Evolutionary conservation across 2,888 invertebrate genomes (phyloP).

Genomic region (Calliopum simillimum): DNA sequence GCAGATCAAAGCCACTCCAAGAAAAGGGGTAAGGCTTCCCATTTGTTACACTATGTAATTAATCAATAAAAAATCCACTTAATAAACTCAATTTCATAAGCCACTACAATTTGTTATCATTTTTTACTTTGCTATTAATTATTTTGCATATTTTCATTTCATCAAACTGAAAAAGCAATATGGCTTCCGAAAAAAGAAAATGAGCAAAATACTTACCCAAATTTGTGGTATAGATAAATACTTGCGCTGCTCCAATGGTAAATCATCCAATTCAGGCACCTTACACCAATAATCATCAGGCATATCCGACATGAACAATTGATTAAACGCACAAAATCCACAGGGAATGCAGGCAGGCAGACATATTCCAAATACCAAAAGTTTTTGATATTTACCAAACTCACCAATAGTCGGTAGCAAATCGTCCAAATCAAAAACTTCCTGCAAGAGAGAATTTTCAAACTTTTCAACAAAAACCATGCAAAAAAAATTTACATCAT

Average conservation of each 20-base stretch:
- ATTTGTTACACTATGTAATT: too few species aligned
- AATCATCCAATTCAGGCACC: slow-evolving; percentile 74
- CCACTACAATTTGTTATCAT: too few species aligned
- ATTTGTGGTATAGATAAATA: slow-evolving; percentile 75
- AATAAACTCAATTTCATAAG: too few species aligned
- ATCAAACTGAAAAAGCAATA: slow-evolving; percentile 30
- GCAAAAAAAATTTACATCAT: slow-evolving; percentile 16
- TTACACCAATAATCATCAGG: slow-evolving; percentile 89
- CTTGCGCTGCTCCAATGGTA: slow-evolving; percentile 73
- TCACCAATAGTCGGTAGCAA: slow-evolving; percentile 87
- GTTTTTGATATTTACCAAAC: slow-evolving; percentile 89
- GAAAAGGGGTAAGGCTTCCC: too few species aligned
- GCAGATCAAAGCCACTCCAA: too few species aligned
- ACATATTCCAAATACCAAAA: slow-evolving; percentile 86
- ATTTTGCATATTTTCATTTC: background rate
- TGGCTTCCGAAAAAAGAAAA: slow-evolving; percentile 41
- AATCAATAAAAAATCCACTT: too few species aligned
- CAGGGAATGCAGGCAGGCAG: slow-evolving; percentile 90
- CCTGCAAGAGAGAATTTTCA: slow-evolving; percentile 49
- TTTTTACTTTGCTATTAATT: too few species aligned
- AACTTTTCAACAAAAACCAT: background rate
- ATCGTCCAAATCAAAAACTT: slow-evolving; percentile 82
- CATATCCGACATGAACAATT: slow-evolving; percentile 91
- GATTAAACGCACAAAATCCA: slow-evolving; percentile 93
- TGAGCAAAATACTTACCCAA: slow-evolving; percentile 63